A percentile compares a stretch with the other conserved stretches of the same genome.
Evolutionary conservation across 2,797 vertebrate species (phyloP).

Genomic region (Oreochromis grahami): DNA sequence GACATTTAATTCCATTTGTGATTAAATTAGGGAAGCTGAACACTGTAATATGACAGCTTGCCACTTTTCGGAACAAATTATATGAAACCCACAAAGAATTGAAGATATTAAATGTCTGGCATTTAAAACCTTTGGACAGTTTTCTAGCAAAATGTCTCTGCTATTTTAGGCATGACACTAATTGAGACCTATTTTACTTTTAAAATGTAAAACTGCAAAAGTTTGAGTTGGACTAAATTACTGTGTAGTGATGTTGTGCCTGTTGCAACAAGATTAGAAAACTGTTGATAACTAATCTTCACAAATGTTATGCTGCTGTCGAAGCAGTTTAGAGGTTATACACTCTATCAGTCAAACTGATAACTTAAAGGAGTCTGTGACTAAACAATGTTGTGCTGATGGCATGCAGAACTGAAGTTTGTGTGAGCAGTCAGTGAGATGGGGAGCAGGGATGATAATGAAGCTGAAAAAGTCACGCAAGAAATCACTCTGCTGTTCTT

Average conservation of each 20-base stretch:
- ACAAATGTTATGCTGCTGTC: background rate
- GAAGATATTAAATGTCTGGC: background rate
- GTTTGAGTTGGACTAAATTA: background rate
- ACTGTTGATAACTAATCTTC: background rate
- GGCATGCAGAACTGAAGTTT: background rate
- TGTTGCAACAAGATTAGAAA: background rate
- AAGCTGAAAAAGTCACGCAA: background rate
- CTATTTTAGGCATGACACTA: background rate
- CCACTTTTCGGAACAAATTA: background rate
- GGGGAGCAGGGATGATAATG: background rate
- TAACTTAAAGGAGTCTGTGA: background rate
- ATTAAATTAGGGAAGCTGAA: background rate
- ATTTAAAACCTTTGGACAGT: background rate
- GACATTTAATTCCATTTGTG: background rate
- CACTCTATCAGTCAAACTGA: background rate
- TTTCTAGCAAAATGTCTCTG: background rate
- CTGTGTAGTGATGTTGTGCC: background rate
- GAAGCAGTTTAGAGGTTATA: background rate
- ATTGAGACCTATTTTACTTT: background rate
- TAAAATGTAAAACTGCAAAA: background rate
- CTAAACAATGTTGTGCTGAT: constrained; percentile 1
- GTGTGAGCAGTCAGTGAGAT: background rate
- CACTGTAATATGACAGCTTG: background rate
- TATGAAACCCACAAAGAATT: background rate
- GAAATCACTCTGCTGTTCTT: background rate